Conservation (phyloP, 2,113 vertebrate genomes). For the Panthera leo region DNA sequence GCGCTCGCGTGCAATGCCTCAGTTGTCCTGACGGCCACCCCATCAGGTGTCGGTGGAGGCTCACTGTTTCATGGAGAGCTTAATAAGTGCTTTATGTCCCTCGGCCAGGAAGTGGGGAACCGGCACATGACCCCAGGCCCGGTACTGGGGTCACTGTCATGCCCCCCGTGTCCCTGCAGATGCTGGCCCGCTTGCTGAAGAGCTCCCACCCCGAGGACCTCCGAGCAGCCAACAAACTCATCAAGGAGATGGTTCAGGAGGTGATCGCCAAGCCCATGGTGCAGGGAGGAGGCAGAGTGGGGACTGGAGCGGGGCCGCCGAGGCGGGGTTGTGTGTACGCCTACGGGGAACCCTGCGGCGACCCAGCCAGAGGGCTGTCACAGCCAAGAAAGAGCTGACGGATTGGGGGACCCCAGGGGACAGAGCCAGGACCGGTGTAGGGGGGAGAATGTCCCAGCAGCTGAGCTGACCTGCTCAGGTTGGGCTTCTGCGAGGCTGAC, state of each 20-base stretch:
- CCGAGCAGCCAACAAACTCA: slow-evolving; percentile 97
- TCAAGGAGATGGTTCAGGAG: slow-evolving; percentile 99
- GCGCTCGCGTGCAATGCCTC: fast-evolving
- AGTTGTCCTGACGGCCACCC: fast-evolving
- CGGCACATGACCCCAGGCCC: not conserved
- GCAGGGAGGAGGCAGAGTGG: not conserved
- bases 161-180: slow-evolving; percentile 84
- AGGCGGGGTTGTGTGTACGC: not conserved
- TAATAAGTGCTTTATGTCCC: not conserved
- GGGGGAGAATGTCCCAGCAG: not conserved
- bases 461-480: no score
- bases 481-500: not conserved
- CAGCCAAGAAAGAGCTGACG: not conserved
- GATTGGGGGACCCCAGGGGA: not conserved
- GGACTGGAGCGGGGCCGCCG: not conserved
- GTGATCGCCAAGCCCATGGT: slow-evolving; percentile 73
- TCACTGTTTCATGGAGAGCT: not conserved
- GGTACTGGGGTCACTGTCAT: fast-evolving
- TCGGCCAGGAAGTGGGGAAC: not conserved
- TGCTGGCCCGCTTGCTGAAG: slow-evolving; percentile 94
- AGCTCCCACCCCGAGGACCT: slow-evolving; percentile 97
- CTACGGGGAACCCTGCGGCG: fast-evolving
- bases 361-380: not conserved
- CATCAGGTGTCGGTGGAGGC: not conserved
- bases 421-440: not conserved